Base-by-base conservation (phyloP, 2,797 vertebrate genomes). In the Tokudaia tokunoshimensis region DNA sequence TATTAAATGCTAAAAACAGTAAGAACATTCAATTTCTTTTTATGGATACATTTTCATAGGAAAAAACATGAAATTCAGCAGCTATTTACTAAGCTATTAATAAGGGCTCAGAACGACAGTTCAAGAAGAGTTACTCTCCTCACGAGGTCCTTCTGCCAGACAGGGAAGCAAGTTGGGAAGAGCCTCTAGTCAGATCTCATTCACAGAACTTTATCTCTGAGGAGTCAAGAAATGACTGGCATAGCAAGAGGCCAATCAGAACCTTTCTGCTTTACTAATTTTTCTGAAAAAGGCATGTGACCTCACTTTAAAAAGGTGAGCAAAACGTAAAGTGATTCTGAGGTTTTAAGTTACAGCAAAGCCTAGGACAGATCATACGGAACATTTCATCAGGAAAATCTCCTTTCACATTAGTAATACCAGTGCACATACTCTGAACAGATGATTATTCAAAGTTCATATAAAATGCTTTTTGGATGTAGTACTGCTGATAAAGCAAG, bases 331-430 rank as follows among this genome's bases (percentile, higher is more conserved):
- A 80, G 11, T n/a, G 31, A 92, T 84, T 34, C 14, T 67, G 15
- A 59, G 26, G 61, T 80, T 83, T 41, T 52, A 95, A 70, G 14
- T 65, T 91, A 31, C 4, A 85, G 50, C 19, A 94, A 94, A 6
- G 63, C 17, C 10, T 34, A 14, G 17, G 9, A 34, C 41, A 67
- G 41, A 14, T 9, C 19, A 72, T 47, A 44, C 26, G 26, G 91
- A 22, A 15, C 86, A 55, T 61, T 0, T 1, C 61, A 17, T 31
- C 26, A 81, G 29, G 8, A 88, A 91, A 95, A 84, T 74, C 6
- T 86, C 29, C 85, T 87, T 94, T 84, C 65, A 75, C 3, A 80
- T 84, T 94, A 91, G 75, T 67, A 93, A 31, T 85, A 88, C 4
- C 6, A 94, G 78, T 52, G 1, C 10, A 94, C 80, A 59, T 50